phyloP scores from a whole-genome alignment of 2,113 vertebrate species.

The Rhinoderma darwinii region DNA sequence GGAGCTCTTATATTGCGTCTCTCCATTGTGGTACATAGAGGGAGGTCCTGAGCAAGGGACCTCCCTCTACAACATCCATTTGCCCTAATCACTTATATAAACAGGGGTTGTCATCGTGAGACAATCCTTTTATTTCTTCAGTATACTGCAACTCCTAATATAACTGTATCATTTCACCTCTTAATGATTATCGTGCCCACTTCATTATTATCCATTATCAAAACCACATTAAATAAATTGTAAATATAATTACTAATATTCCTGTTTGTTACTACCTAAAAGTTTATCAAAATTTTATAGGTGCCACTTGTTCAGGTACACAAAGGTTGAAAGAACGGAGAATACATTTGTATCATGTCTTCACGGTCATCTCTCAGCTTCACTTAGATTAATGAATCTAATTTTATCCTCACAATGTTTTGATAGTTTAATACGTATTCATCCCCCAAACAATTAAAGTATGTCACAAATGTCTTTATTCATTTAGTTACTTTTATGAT shows the following conservation, averaged over 20 bases:
- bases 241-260: background rate
- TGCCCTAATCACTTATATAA: too few relatives aligned
- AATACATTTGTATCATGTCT: conserved; percentile 29
- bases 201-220: background rate
- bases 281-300: background rate
- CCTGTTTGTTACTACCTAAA: background rate
- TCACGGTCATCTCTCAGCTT: conserved; percentile 38
- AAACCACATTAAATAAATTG: too few relatives aligned
- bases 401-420: conserved; percentile 55
- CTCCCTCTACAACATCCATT: too few relatives aligned
- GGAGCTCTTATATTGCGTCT: too few relatives aligned
- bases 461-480: conserved; percentile 46
- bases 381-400: conserved; percentile 45
- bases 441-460: conserved; percentile 52
- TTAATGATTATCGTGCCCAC: background rate
- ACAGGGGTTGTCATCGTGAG: too few relatives aligned
- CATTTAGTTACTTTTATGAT: conserved; percentile 48
- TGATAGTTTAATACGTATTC: conserved; percentile 51
- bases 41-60: too few relatives aligned
- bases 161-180: background rate
- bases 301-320: background rate
- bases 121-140: too few relatives aligned
- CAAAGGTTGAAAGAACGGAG: conserved; percentile 14
- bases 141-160: background rate
- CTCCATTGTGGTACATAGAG: too few relatives aligned